Base-by-base conservation (phyloP, 2,888 invertebrate species). In the Pelosia muscerda region DNA sequence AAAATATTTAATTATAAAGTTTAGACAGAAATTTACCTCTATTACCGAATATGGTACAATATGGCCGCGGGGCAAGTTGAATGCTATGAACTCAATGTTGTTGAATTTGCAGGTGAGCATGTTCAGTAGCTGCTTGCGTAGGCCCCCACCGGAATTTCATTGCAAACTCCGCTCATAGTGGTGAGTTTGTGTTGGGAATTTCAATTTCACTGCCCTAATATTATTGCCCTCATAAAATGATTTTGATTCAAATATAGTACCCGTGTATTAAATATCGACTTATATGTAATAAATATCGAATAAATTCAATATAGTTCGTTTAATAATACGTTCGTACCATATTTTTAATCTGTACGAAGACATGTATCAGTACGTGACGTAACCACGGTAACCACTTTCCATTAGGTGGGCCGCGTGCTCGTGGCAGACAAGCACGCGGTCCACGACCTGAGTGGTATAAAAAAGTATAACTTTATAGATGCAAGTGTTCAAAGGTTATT, bases 181-280 rank as follows among this genome's bases (percentile, higher is more conserved):
- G n/a, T 34, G 49, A 49, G n/a, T 49, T 49, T 49, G 49, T 49
- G n/a, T 49, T 19, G n/a, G 49, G n/a, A n/a, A 49, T 42, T 42
- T 6, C 15, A 6, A 49, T 49, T 49, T 19, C 19, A 5, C 19
- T 3, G 4, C 5, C 5, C 42, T 19, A 49, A 49, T 42, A 42
- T 19, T 42, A 42, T 6, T 38, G 38, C n/a, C n/a, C n/a, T n/a
- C n/a, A n/a, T n/a, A n/a, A n/a, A 31, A 10, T 31, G 31, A 31
- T 31, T 31, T 19, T 19, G 8, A n/a, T 9, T 49, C 8, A n/a
- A n/a, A n/a, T n/a, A 19, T 5, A n/a, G n/a, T n/a, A n/a, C n/a
- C n/a, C n/a, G n/a, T n/a, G n/a, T n/a, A n/a, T n/a, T n/a, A n/a
- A n/a, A n/a, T n/a, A n/a, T n/a, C n/a, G n/a, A n/a, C n/a, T n/a